Percentiles rank a stretch among this genome's conserved stretches.
Conservation (phyloP, 2,113 vertebrate species). For the Romanogobio albipinnatus region DNA sequence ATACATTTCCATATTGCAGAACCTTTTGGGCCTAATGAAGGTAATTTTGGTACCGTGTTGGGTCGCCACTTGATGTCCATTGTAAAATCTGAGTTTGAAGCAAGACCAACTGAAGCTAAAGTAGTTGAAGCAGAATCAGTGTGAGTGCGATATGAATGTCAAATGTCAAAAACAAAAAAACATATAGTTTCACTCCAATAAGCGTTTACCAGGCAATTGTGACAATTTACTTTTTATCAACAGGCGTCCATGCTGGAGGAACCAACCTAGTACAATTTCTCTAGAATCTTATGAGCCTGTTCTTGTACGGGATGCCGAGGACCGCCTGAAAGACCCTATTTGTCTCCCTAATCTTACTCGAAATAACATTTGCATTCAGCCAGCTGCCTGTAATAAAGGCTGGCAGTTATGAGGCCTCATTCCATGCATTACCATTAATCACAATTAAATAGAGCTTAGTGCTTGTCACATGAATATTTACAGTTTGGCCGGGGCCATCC, state of each 20-base stretch:
- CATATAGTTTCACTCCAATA: slow-evolving; percentile 10
- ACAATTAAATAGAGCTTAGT: slow-evolving; percentile 75
- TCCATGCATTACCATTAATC: slow-evolving; percentile 75
- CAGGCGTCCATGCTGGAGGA: slow-evolving; percentile 3
- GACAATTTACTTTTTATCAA: slow-evolving; percentile 15
- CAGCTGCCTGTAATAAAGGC: slow-evolving; percentile 63
- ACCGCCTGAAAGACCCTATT: slow-evolving; percentile 57
- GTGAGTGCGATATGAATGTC: background rate
- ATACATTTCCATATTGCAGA: background rate
- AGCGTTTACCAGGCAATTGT: background rate
- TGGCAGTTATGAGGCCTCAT: slow-evolving; percentile 64
- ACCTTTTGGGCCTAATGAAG: background rate
- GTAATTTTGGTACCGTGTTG: background rate
- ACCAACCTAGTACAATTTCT: slow-evolving; percentile 7
- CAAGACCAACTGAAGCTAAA: background rate
- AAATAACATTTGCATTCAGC: slow-evolving; percentile 70
- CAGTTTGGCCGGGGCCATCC: slow-evolving; percentile 69
- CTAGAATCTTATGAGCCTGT: slow-evolving; percentile 30
- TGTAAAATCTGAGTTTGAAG: background rate
- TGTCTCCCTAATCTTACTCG: slow-evolving; percentile 66
- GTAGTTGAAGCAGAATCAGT: background rate
- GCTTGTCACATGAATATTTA: slow-evolving; percentile 68
- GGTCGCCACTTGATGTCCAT: background rate
- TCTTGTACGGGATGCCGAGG: slow-evolving; percentile 24
- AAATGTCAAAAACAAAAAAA: background rate